Evolutionary conservation across 2,888 invertebrate species (phyloP), one percentile per base, ranked within the genome.

Genomic region (Mesoligia furuncula): DNA sequence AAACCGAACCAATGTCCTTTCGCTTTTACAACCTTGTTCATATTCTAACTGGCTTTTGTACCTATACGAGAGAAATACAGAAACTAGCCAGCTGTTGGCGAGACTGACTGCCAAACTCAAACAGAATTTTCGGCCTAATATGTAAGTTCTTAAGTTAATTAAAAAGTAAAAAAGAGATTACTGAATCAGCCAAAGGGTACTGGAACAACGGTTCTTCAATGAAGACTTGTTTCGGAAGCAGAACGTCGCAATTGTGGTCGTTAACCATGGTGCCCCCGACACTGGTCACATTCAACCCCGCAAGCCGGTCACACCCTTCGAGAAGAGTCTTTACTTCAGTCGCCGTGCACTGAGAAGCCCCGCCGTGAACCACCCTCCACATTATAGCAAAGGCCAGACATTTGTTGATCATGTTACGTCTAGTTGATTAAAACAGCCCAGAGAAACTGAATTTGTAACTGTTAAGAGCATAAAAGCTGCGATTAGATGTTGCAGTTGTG

Each of bases 191-290:
- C 70, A 93, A 79, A 48, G 89, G 71, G 79, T 93, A 96, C 83
- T 94, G 95, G 83, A 95, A 96, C n/a, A 94, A 85, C 0, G 97
- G 97, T 84, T 97, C 96, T 77, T 96, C 96, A 27, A 92, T 87
- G 81, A 97, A 97, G 7, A 96, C 96, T 92, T 96, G 95, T 82
- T 96, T 96, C 0, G 96, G 96, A 13, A 96, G 89, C 27, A 96
- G 84, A 5, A 96, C 93, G 84, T 96, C 96, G 79, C 97, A 97
- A 77, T 97, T 97, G 82, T 96, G 96, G 65, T 97, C 96, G 75
- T 96, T 95, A 9, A 96, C 93, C 39, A 96, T 93, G 0, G 96
- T 96, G 1, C 96, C 97, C 2, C 96, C 96, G 0, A 94, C 91
- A 70, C 92, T 95, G 0, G 95, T 96, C 31, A 97, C 84, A 80